Evolutionary conservation across 2,888 invertebrate species (phyloP), one percentile per base, ranked within the genome.

Genomic region (Agonopterix arenella): DNA sequence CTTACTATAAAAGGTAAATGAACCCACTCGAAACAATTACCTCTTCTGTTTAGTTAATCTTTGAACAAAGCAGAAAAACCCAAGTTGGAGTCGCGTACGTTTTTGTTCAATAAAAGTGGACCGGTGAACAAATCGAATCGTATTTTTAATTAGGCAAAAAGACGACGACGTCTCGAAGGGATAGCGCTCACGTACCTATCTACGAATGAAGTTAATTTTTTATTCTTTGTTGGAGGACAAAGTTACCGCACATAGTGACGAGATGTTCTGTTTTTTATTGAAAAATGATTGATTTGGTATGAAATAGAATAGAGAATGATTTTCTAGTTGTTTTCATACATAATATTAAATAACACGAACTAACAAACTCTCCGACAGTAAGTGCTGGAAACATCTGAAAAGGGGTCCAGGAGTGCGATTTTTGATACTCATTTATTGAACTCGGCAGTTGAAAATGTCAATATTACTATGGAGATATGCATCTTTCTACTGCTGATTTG

Each of bases 131-230:
- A 79, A 78, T 78, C 70, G 68, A 70, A 69, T 64, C 59, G 70
- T 59, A 69, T 68, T 70, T 76, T 75, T 66, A 68, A 71, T 66
- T 64, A 66, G 60, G 58, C 54, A 66, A 70, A 70, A 73, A 62
- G 57, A 41, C 9, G 18, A 41, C 9, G 18, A 42, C 48, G 28
- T 28, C 28, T 28, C 28, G 5, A 28, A 28, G 28, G 11, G 4
- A 37, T 11, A 43, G 36, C 37, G 36, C n/a, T 40, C n/a, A n/a
- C 40, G 28, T 28, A 28, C 28, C 9, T 40, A 28, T 42, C 47
- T 47, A 42, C 40, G 11, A 41, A 41, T 38, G 42, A 8, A 36
- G 7, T 45, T 45, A 5, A 18, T 10, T 37, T 44, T 13, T 36
- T 36, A 44, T 10, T 44, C 36, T 8, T 36, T 41, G 9, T 46